Evolutionary conservation across 2,888 invertebrate genomes (phyloP).

Genomic region (Drosophila lacicola): DNA sequence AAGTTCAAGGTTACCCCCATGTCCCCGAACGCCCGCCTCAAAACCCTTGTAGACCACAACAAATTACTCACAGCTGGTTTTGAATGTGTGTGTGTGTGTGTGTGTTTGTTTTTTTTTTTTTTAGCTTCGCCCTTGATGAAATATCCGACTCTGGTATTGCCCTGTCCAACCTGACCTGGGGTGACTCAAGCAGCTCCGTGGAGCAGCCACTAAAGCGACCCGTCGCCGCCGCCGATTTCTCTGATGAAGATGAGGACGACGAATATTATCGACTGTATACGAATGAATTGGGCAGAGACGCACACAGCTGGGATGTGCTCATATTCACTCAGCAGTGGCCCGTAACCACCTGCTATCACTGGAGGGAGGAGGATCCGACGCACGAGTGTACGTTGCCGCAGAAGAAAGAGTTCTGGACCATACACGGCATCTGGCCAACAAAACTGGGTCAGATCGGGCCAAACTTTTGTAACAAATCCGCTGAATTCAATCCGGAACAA

Average conservation of each 20-base stretch:
- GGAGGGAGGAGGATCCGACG: constrained; percentile 87
- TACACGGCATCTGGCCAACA: constrained; percentile 94
- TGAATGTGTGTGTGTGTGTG: background rate
- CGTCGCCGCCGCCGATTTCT: constrained; percentile 50
- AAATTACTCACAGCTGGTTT: constrained; percentile 25
- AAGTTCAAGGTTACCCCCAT: constrained; percentile 72
- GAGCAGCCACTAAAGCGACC: constrained; percentile 53
- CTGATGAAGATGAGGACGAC: constrained; percentile 55
- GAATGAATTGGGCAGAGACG: constrained; percentile 15
- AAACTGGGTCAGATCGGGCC: constrained; percentile 89
- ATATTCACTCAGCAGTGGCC: constrained; percentile 94
- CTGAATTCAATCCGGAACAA: constrained; percentile 88
- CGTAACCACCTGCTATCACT: constrained; percentile 89
- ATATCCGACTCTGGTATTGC: constrained; percentile 45
- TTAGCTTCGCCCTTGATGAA: constrained; percentile 45
- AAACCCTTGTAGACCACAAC: constrained; percentile 6
- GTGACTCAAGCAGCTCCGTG: constrained; percentile 62
- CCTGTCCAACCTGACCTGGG: constrained; percentile 37
- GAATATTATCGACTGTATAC: constrained; percentile 45
- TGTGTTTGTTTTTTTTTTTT: background rate
- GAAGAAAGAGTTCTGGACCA: constrained; percentile 89
- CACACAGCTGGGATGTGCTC: constrained; percentile 89
- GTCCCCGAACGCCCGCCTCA: background rate
- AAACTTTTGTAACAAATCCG: constrained; percentile 89
- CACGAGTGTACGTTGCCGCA: constrained; percentile 89